Evolutionary conservation across 1,140 invertebrate genomes (phyloP).

Genomic region (Littorina saxatilis): DNA sequence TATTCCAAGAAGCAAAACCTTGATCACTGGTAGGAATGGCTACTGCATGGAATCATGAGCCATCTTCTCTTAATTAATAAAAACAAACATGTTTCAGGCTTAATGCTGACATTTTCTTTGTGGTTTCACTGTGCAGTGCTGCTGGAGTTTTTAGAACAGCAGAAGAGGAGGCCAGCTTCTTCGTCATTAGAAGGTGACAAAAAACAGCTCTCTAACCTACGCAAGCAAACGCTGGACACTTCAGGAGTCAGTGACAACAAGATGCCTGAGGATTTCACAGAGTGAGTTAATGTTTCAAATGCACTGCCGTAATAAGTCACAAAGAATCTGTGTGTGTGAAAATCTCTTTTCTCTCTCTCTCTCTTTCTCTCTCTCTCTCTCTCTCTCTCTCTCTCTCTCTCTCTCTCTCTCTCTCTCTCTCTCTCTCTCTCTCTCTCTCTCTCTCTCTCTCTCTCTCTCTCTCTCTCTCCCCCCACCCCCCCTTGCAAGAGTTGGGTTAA

Average conservation of each 20-base stretch:
- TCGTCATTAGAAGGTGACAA: constrained; percentile 81
- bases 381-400: background rate
- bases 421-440: no score
- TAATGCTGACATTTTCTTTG: background rate
- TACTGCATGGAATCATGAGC: no score
- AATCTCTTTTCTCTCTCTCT: background rate
- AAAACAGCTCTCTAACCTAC: constrained; percentile 79
- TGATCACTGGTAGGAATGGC: no score
- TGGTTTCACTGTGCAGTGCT: constrained; percentile 81
- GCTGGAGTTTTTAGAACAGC: constrained; percentile 84
- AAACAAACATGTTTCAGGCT: no score
- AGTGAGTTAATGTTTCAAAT: constrained; percentile 77
- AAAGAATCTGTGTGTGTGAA: background rate
- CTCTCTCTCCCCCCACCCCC: no score
- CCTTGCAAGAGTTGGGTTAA: no score
- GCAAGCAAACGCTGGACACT: constrained; percentile 80
- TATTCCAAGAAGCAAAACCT: no score
- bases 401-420: background rate
- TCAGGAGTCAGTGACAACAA: constrained; percentile 66
- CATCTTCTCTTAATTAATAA: no score
- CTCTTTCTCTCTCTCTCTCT: background rate
- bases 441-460: no score
- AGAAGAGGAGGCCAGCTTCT: constrained; percentile 82
- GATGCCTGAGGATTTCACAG: constrained; percentile 76
- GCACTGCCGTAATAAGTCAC: no score